Evolutionary conservation across 2,113 vertebrate species (phyloP), one percentile per base, ranked within the genome.

Genomic region (Oreochromis niloticus): DNA sequence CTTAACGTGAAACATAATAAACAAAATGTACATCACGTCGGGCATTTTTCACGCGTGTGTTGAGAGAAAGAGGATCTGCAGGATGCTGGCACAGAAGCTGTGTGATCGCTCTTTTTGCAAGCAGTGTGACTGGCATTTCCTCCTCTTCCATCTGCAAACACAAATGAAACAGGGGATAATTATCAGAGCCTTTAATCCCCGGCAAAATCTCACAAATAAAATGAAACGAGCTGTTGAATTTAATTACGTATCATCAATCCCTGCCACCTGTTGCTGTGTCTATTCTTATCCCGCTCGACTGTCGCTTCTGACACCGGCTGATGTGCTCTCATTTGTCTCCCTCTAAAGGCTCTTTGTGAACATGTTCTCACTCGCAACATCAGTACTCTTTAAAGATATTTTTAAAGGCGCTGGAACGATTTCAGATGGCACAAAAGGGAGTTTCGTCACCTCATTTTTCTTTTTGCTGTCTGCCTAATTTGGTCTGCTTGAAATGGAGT

Each of bases 261-360:
- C 39, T 80, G 83, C 88, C 90, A 91, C 90, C 88, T 93, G 91
- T 92, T 93, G 87, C 10, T 11, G 79, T 90, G 84, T 46, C 50
- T 92, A 79, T 87, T 91, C 84, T 88, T 66, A 85, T 73, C 39
- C 66, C 2, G 50, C 9, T 5, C 22, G 55, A 73, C 36, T 48
- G 82, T 66, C 52, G 39, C 24, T 4, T 87, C 52, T 81, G n/a
- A 73, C 48, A 9, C 1, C 13, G 27, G 57, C 30, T 1, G 16
- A 89, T 54, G 34, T 0, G 11, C 80, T 93, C 50, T 93, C 83
- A 83, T 95, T 85, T 94, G 90, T 86, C 88, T 91, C 94, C 93
- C 92, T 83, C 95, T 95, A 46, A 86, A 95, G 94, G 91, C 59
- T 55, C 43, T 61, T 82, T 88, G 56, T 89, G 81, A 92, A 89